A percentile compares a stretch with the other conserved stretches of the same genome.
phyloP scores from a whole-genome alignment of 2,797 vertebrate species.

The Apogon talboti region DNA sequence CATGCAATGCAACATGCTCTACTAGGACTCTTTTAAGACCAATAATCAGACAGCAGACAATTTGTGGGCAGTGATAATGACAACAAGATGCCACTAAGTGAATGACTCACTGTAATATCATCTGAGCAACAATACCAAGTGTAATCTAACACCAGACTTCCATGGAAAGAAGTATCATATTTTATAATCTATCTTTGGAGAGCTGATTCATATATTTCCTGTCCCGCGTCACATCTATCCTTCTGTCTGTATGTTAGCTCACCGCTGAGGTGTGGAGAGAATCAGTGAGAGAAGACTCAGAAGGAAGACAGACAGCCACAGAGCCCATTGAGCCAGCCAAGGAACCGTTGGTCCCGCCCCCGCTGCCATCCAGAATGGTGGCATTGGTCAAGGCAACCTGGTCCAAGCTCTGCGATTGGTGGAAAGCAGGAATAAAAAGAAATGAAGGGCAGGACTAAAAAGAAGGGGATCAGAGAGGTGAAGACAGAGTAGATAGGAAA shows the following conservation, averaged over 20 bases:
- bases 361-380: slow-evolving; percentile 86
- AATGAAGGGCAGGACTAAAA: slow-evolving; percentile 84
- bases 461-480: slow-evolving; percentile 70
- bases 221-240: slow-evolving; percentile 30
- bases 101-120: slow-evolving; percentile 60
- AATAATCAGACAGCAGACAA: slow-evolving; percentile 68
- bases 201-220: slow-evolving; percentile 23
- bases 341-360: slow-evolving; percentile 89
- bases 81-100: slow-evolving; percentile 57
- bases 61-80: slow-evolving; percentile 67
- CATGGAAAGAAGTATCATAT: slow-evolving; percentile 23
- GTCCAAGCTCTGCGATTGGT: slow-evolving; percentile 89
- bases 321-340: slow-evolving; percentile 90
- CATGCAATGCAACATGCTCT: slow-evolving; percentile 74
- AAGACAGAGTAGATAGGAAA: slow-evolving; percentile 65
- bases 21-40: slow-evolving; percentile 60
- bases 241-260: slow-evolving; percentile 77
- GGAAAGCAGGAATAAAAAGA: slow-evolving; percentile 81
- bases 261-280: slow-evolving; percentile 94
- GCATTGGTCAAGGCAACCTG: slow-evolving; percentile 85
- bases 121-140: slow-evolving; percentile 43
- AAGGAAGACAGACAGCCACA: slow-evolving; percentile 93
- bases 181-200: slow-evolving; percentile 20
- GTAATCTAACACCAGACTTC: slow-evolving; percentile 38
- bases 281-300: slow-evolving; percentile 93